These are phyloP conservation scores for Halichoerus grypus DNA, from an alignment of 2,113 vertebrate genomes.

Conservation along the genomic window DNA sequence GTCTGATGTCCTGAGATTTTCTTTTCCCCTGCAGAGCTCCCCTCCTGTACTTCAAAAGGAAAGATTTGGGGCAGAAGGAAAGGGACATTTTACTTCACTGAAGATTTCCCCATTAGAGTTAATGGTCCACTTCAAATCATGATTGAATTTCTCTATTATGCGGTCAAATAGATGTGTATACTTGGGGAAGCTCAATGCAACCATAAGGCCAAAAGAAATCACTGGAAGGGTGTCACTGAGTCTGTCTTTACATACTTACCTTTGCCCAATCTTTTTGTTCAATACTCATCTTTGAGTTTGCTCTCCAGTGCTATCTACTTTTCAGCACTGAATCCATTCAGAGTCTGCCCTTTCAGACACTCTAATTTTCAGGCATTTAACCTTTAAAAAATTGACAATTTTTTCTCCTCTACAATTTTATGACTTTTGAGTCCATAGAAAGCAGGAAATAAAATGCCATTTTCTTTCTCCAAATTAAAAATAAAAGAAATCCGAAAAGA, in stretches of 20 bases:
- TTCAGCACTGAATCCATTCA: slow-evolving; percentile 38
- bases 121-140: not conserved
- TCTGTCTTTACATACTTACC: not conserved
- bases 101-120: not conserved
- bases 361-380: slow-evolving; percentile 79
- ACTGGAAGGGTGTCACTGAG: not conserved
- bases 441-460: slow-evolving; percentile 77
- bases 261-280: not conserved
- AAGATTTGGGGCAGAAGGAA: not conserved
- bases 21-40: not conserved
- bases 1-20: not conserved
- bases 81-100: not conserved
- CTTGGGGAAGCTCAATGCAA: not conserved
- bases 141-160: not conserved
- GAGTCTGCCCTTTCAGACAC: slow-evolving; percentile 70
- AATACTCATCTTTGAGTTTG: not conserved
- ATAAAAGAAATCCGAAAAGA: slow-evolving; percentile 56
- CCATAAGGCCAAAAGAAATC: not conserved
- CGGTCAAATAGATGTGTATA: not conserved
- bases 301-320: slow-evolving; percentile 22
- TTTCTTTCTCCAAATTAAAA: slow-evolving; percentile 79
- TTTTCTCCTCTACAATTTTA: slow-evolving; percentile 80
- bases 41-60: not conserved
- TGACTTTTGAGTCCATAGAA: slow-evolving; percentile 75
- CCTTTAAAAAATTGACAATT: slow-evolving; percentile 84